Base-by-base conservation (phyloP, 2,113 vertebrate genomes). In the Caloenas nicobarica region DNA sequence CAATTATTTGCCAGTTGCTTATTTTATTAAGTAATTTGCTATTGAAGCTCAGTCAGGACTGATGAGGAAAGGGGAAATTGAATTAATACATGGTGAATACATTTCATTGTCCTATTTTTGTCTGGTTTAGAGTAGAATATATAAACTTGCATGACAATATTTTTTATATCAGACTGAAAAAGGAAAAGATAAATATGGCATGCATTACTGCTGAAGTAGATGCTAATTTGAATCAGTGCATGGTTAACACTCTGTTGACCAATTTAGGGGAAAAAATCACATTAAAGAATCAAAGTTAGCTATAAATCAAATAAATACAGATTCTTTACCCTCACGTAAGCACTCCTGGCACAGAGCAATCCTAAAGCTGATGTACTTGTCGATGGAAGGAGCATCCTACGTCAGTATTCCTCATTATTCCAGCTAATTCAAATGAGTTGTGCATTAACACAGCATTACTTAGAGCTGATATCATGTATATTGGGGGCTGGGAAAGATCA, bases 1-100 rank as follows among this genome's bases (percentile, higher is more conserved):
- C 65, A 87, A 23, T 94, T 87, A 81, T 93, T 92, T 92, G 34
- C 50, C 48, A 88, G 76, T 94, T 90, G 77, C 65, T 84, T 95
- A 86, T 93, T 96, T 88, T 93, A 81, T 91, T 81, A 93, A 95
- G 65, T 86, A 86, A 91, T 71, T 91, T 93, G n/a, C 85, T 72
- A 28, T 8, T 87, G 79, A 86, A 89, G 57, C 48, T 84, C n/a
- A 72, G 61, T 69, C 69, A 81, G 77, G 38, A 84, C 44, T 88
- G 89, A 93, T 64, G 24, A 11, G 46, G 36, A 77, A 92, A 76
- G 21, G 18, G 13, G 38, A 82, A 79, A 84, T 42, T 82, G 31
- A 91, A 65, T 93, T 87, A 91, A 86, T 81, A 70, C 22, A 58
- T 28, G 23, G 21, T 46, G 61, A 78, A 86, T 10, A 17, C 31